Evolutionary conservation across 1,140 invertebrate species (phyloP).

Genomic region (Drosophila biarmipes): DNA sequence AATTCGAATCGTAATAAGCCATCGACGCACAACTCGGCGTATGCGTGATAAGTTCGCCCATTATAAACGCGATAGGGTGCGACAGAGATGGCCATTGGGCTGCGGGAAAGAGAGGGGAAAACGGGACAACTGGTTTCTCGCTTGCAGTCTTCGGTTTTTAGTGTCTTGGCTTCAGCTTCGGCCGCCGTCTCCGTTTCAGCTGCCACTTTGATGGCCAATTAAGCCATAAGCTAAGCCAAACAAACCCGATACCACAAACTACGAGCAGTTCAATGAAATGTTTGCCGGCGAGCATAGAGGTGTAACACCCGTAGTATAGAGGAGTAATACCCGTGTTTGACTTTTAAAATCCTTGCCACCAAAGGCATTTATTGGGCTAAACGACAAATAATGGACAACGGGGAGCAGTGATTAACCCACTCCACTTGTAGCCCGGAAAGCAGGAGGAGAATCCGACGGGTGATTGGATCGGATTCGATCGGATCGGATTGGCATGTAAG

Average conservation of each 20-base stretch:
- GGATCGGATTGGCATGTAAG: no score
- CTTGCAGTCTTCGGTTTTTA: slow-evolving; percentile 1
- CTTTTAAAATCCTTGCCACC: slow-evolving; percentile 43
- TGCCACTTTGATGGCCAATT: slow-evolving; percentile 72
- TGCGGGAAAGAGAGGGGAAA: background rate
- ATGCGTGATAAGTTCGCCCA: slow-evolving; percentile 66
- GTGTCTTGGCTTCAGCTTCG: slow-evolving; percentile 39
- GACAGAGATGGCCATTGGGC: background rate
- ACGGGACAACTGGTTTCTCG: slow-evolving; percentile 52
- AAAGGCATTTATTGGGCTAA: slow-evolving; percentile 45
- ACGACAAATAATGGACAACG: slow-evolving; percentile 12
- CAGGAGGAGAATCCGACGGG: background rate
- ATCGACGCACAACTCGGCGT: slow-evolving; percentile 68
- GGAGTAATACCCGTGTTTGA: slow-evolving; percentile 49
- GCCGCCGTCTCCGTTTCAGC: slow-evolving; percentile 19
- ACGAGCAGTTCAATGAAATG: slow-evolving; percentile 72
- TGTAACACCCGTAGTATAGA: slow-evolving; percentile 32
- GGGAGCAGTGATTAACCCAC: slow-evolving; percentile 2
- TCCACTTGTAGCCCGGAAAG: background rate
- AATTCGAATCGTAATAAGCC: slow-evolving; percentile 71
- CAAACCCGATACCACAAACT: slow-evolving; percentile 8
- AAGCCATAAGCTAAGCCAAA: slow-evolving; percentile 56
- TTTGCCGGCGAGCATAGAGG: slow-evolving; percentile 18
- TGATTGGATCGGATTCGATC: background rate
- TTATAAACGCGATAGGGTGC: slow-evolving; percentile 27